Evolutionary conservation across 2,797 vertebrate genomes (phyloP).

Genomic region (Hydrophis major): DNA sequence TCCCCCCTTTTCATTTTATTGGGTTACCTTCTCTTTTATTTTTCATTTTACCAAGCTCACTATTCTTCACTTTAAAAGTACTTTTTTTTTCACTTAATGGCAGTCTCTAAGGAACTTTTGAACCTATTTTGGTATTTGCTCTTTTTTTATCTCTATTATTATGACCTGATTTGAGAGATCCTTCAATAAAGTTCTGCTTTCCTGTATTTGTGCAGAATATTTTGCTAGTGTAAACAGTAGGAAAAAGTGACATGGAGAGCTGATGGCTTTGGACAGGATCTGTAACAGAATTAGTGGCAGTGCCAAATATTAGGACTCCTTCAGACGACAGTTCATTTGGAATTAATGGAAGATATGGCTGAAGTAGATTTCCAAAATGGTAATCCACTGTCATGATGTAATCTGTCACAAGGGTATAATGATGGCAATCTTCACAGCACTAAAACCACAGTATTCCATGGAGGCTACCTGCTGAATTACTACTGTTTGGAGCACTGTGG

Average conservation of each 20-base stretch:
- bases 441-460: background rate
- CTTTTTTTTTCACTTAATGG: background rate
- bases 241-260: conserved; percentile 41
- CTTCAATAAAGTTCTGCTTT: conserved; percentile 17
- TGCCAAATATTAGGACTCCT: conserved; percentile 43
- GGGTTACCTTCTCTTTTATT: background rate
- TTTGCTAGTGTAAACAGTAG: conserved; percentile 15
- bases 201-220: conserved; percentile 38
- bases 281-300: conserved; percentile 37
- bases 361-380: conserved; percentile 42
- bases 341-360: conserved; percentile 29
- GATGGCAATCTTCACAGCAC: conserved; percentile 9
- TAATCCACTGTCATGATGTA: conserved; percentile 31
- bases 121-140: conserved; percentile 32
- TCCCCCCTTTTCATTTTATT: background rate
- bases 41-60: background rate
- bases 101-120: conserved; percentile 33
- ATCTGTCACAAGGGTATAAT: conserved; percentile 25
- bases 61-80: background rate
- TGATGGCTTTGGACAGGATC: conserved; percentile 55
- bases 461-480: background rate
- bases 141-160: conserved; percentile 26
- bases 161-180: conserved; percentile 20
- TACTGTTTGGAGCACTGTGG: background rate
- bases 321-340: conserved; percentile 30